Evolutionary conservation across 2,113 vertebrate species (phyloP).

Genomic region (Danionella cerebrum): DNA sequence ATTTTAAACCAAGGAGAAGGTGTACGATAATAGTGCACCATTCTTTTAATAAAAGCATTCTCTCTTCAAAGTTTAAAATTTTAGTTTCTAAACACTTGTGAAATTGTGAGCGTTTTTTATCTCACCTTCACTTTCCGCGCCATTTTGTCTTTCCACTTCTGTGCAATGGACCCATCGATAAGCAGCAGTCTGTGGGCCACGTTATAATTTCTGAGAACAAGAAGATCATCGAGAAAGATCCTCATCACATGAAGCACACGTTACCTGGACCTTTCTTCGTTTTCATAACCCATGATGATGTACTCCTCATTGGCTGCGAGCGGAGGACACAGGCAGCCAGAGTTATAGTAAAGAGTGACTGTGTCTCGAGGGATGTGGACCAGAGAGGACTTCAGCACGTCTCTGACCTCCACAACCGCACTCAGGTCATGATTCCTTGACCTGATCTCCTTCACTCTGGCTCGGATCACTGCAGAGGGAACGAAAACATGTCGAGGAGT

Average conservation of each 20-base stretch:
- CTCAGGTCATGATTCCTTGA: conserved; percentile 82
- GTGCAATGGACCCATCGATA: conserved; percentile 88
- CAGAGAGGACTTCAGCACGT: conserved; percentile 89
- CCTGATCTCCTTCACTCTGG: conserved; percentile 85
- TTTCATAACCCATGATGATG: conserved; percentile 95
- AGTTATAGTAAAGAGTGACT: conserved; percentile 84
- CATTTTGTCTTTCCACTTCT: conserved; percentile 91
- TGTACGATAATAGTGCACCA: too few species aligned
- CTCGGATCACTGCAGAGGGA: conserved; percentile 77
- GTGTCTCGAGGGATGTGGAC: conserved; percentile 90
- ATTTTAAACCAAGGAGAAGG: too few species aligned
- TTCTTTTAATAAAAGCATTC: too few species aligned
- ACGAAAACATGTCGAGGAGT: not conserved
- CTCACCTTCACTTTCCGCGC: conserved; percentile 85
- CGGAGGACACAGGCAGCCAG: conserved; percentile 83
- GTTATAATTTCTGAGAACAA: not conserved
- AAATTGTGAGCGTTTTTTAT: conserved; percentile 16
- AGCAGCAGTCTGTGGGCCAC: conserved; percentile 57
- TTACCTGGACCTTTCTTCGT: conserved; percentile 87
- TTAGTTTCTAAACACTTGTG: too few species aligned
- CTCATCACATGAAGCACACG: not conserved
- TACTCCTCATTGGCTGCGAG: conserved; percentile 81
- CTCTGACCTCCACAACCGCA: conserved; percentile 84
- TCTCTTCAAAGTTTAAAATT: too few species aligned
- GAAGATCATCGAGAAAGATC: conserved; percentile 14